A percentile compares a stretch with the other conserved stretches of the same genome.
Conservation (phyloP, 2,797 vertebrate genomes). For the Coregonus suidteri region DNA sequence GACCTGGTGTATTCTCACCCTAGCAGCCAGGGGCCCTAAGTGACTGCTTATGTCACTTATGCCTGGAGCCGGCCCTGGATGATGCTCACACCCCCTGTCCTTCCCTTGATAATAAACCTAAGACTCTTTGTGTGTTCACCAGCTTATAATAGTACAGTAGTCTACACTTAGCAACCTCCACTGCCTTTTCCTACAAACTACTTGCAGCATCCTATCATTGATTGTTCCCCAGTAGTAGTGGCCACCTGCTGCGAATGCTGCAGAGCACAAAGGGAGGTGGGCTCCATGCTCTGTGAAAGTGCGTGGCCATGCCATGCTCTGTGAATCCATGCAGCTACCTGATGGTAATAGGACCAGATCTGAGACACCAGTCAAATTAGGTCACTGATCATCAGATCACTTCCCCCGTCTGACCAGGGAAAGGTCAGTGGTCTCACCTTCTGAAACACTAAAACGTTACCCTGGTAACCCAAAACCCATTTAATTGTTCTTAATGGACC, state of each 20-base stretch:
- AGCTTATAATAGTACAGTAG: neutral
- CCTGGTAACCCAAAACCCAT: too few species aligned
- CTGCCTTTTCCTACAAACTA: too few species aligned
- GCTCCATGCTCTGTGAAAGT: neutral
- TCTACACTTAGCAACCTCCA: neutral
- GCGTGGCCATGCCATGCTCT: neutral
- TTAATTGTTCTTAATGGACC: too few species aligned
- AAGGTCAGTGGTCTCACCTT: constrained; percentile 66
- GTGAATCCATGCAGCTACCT: constrained; percentile 32
- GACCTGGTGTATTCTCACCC: too few species aligned
- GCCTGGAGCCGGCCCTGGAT: neutral
- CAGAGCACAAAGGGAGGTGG: too few species aligned
- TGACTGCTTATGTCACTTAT: neutral
- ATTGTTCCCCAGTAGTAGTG: neutral
- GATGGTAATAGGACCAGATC: constrained; percentile 62
- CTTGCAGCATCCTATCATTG: neutral
- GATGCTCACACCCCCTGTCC: neutral
- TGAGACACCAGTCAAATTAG: constrained; percentile 61
- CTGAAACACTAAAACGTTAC: constrained; percentile 19
- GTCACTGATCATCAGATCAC: constrained; percentile 59
- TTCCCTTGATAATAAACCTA: neutral
- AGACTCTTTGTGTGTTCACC: neutral
- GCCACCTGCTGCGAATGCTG: constrained; percentile 48
- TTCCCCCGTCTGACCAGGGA: constrained; percentile 50
- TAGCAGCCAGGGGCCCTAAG: too few species aligned